Percentiles rank a stretch among this genome's conserved stretches.
Conservation (phyloP, 2,888 invertebrate species). For the Dromius quadrimaculatus region DNA sequence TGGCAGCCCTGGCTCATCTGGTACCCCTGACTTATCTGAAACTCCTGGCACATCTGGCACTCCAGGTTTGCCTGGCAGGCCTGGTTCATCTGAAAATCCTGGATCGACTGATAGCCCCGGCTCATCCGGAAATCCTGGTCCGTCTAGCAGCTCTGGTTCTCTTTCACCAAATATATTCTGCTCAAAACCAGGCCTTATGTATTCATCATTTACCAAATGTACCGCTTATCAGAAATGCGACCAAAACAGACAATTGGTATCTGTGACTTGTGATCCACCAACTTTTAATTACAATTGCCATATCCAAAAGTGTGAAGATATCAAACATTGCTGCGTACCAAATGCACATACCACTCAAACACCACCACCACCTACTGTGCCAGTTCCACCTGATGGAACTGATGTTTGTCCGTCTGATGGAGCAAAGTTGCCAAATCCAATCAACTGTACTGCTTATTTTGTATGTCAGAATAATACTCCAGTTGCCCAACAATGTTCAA, state of each 20-base stretch:
- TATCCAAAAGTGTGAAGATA: constrained; percentile 6
- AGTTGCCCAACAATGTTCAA: constrained; percentile 8
- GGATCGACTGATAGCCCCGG: too few relatives aligned
- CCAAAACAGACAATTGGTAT: not conserved
- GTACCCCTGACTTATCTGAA: too few relatives aligned
- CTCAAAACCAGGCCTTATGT: not conserved
- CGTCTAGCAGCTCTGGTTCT: too few relatives aligned
- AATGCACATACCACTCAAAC: not conserved
- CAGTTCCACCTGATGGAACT: not conserved
- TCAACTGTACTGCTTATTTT: constrained; percentile 16
- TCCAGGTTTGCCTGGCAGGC: too few relatives aligned
- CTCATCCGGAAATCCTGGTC: too few relatives aligned
- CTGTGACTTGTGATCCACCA: not conserved
- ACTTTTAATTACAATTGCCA: constrained; percentile 9
- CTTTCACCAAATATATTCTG: not conserved
- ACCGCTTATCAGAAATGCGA: not conserved
- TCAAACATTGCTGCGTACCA: constrained; percentile 8
- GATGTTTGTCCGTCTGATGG: constrained; percentile 15
- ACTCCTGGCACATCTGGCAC: too few relatives aligned
- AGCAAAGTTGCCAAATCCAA: constrained; percentile 19
- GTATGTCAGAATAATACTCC: constrained; percentile 9
- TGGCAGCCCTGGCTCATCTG: too few relatives aligned
- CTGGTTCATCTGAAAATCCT: too few relatives aligned
- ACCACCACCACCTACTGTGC: not conserved
- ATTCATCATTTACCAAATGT: not conserved